Base-by-base conservation (phyloP, 1,140 invertebrate species). In the Andricus grossulariae region DNA sequence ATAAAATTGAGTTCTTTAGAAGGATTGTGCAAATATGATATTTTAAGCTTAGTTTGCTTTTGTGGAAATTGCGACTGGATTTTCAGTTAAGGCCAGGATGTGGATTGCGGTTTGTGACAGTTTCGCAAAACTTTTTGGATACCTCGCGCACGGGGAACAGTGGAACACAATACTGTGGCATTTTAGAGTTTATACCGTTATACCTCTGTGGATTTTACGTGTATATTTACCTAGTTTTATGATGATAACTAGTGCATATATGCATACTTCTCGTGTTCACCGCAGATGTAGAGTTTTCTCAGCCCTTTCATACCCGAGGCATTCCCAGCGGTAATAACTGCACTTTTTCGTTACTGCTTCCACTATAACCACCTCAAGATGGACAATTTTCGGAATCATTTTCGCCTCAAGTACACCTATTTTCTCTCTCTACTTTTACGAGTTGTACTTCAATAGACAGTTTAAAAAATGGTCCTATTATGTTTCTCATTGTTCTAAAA, bases 141-240 rank as follows among this genome's bases (percentile, higher is more conserved):
- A 25, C 5, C n/a, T 15, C 25, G 60, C 60, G 60, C 13, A 45
- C 39, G 25, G 32, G 13, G 39, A 66, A 66, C 1, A 45, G 39
- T 45, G 39, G 39, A 45, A 60, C 15, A 66, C 25, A 39, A 66
- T 32, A n/a, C 60, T 60, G 25, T 66, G 25, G 60, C 32, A 6
- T 66, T 66, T 66, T 66, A 70, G 73, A 73, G 52, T 80, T 80
- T 76, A 80, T 75, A 72, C 50, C 54, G 72, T 60, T 73, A 76
- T 80, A 76, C 76, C 74, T 66, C 71, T 19, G n/a, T 19, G 72
- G 66, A 71, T 80, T 80, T 76, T 76, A 80, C 51, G 72, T 66
- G 13, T 76, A 71, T 54, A 76, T 80, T 60, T 76, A 76, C 50
- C 74, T 74, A 73, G 60, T 72, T 79, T 79, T 79, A 79, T 79